phyloP scores from a whole-genome alignment of 2,888 invertebrate species.

The Psylliodes chrysocephalus region DNA sequence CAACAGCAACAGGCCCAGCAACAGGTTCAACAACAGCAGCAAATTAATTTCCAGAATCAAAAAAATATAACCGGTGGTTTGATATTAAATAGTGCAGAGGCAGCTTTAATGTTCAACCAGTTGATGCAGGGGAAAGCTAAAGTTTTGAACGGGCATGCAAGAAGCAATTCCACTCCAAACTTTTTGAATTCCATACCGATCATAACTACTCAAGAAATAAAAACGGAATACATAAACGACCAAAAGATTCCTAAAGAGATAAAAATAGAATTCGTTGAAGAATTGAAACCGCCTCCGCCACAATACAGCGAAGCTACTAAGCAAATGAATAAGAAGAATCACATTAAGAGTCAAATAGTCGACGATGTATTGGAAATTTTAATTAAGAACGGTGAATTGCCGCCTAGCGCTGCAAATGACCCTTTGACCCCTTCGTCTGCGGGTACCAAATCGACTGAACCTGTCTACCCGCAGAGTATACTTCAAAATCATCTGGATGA shows the following conservation, averaged over 20 bases:
- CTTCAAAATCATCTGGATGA: conserved; percentile 53
- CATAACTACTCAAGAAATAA: conserved; percentile 53
- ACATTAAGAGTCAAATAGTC: conserved; percentile 80
- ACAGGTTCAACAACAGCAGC: conserved; percentile 65
- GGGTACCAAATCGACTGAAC: conserved; percentile 56
- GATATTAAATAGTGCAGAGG: conserved; percentile 72
- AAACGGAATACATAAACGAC: conserved; percentile 47
- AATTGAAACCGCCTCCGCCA: conserved; percentile 61
- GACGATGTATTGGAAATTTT: conserved; percentile 94
- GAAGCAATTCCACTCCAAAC: conserved; percentile 69
- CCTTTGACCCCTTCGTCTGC: conserved; percentile 69
- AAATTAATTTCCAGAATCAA: conserved; percentile 63
- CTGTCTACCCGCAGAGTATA: conserved; percentile 54
- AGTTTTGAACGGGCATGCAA: conserved; percentile 65
- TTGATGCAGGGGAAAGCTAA: conserved; percentile 66
- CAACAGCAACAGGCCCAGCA: conserved; percentile 64
- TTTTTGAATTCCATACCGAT: conserved; percentile 65
- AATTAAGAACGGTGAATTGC: conserved; percentile 91
- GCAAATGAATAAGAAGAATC: conserved; percentile 64
- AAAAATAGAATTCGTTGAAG: conserved; percentile 57
- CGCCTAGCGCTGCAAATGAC: conserved; percentile 86
- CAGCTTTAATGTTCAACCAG: conserved; percentile 67
- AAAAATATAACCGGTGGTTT: conserved; percentile 66
- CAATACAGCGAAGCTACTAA: conserved; percentile 81
- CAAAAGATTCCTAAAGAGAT: conserved; percentile 48